phyloP scores from a whole-genome alignment of 2,888 invertebrate species.

The Scotopteryx bipunctaria region DNA sequence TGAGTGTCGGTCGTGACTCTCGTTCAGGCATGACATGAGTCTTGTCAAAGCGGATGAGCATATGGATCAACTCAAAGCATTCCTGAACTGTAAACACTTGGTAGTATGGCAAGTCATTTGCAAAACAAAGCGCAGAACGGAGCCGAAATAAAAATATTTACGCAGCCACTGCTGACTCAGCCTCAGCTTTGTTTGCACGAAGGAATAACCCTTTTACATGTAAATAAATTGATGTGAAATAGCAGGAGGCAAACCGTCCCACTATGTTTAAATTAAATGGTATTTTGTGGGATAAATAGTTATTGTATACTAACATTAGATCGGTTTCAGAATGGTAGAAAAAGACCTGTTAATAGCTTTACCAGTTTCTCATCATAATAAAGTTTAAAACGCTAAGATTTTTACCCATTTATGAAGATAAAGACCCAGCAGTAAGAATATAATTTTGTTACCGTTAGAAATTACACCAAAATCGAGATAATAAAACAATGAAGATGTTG shows the following conservation, averaged over 20 bases:
- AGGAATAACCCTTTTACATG: slow-evolving; percentile 66
- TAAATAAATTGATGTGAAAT: slow-evolving; percentile 72
- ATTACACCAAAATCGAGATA: neutral
- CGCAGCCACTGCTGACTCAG: slow-evolving; percentile 73
- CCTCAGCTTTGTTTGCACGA: slow-evolving; percentile 69
- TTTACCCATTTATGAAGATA: too few relatives aligned
- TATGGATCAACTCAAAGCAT: slow-evolving; percentile 67
- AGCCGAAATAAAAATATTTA: slow-evolving; percentile 80
- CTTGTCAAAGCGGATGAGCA: slow-evolving; percentile 55
- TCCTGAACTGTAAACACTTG: slow-evolving; percentile 66
- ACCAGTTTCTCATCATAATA: too few relatives aligned
- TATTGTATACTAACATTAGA: too few relatives aligned
- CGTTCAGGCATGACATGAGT: slow-evolving; percentile 47
- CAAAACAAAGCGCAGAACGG: slow-evolving; percentile 75
- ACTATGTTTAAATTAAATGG: neutral
- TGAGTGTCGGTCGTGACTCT: slow-evolving; percentile 45
- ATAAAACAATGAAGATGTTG: slow-evolving; percentile 11
- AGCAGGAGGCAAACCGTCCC: slow-evolving; percentile 41
- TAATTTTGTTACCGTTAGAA: neutral
- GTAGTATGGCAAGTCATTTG: slow-evolving; percentile 69
- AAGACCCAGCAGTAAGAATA: too few relatives aligned
- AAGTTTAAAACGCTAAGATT: too few relatives aligned
- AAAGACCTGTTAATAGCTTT: too few relatives aligned
- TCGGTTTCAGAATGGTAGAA: too few relatives aligned
- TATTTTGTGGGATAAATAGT: neutral